Evolutionary conservation across 2,113 vertebrate species (phyloP).

Genomic region (Hemicordylus capensis): DNA sequence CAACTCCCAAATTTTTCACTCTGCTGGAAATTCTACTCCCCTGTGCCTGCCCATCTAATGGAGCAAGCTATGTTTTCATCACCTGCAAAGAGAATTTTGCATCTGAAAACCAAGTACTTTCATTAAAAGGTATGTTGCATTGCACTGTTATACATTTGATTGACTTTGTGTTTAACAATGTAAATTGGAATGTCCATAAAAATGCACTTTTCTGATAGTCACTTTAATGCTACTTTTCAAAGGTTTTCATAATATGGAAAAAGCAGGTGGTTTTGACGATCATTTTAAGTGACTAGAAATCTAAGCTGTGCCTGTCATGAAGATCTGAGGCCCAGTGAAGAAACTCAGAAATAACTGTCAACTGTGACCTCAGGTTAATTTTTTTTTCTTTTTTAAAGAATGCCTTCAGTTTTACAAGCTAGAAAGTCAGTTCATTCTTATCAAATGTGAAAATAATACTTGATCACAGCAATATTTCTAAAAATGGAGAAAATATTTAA

Average conservation of each 20-base stretch:
- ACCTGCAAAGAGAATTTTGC: background rate
- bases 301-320: background rate
- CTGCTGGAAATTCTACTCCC: background rate
- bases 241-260: background rate
- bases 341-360: background rate
- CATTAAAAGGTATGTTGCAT: background rate
- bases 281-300: background rate
- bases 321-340: background rate
- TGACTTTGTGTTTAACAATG: background rate
- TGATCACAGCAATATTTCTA: background rate
- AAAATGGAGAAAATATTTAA: background rate
- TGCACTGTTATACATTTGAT: background rate
- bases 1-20: background rate
- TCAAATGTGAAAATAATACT: background rate
- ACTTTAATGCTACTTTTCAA: background rate
- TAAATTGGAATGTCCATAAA: background rate
- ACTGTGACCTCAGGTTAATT: background rate
- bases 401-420: background rate
- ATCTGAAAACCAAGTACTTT: background rate
- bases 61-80: background rate
- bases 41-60: background rate
- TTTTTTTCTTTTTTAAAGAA: background rate
- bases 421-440: background rate
- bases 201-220: background rate
- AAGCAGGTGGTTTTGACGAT: background rate